These are phyloP conservation scores for Cyrtonyx montezumae DNA, from an alignment of 2,113 vertebrate genomes.

Conservation along the genomic window DNA sequence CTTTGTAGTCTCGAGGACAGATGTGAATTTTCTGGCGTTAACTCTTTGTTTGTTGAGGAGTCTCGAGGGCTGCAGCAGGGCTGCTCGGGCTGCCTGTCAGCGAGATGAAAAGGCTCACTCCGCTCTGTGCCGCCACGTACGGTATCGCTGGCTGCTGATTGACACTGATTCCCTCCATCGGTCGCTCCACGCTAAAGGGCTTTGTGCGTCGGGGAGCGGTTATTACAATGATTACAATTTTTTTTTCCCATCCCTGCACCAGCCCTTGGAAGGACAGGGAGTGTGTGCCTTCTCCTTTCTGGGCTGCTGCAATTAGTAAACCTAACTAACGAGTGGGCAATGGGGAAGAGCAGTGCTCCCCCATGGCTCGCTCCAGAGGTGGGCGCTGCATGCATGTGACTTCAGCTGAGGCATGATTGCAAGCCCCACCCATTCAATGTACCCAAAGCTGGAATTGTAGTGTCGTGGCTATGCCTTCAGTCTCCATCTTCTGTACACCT, in stretches of 20 bases:
- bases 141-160: background rate
- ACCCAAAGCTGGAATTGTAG: background rate
- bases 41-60: background rate
- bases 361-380: background rate
- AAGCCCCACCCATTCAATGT: background rate
- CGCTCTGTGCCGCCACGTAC: background rate
- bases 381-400: background rate
- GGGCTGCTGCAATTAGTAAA: background rate
- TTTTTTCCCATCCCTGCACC: background rate
- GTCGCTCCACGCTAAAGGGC: background rate
- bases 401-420: background rate
- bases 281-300: background rate
- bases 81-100: background rate
- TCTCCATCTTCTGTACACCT: background rate
- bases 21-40: constrained; percentile 36
- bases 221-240: no score
- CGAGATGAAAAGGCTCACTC: constrained; percentile 13
- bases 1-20: constrained; percentile 29
- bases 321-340: background rate
- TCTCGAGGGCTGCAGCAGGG: background rate
- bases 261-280: background rate
- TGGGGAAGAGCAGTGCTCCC: background rate
- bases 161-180: constrained; percentile 7
- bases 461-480: background rate
- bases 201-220: background rate